Evolutionary conservation across 2,113 vertebrate genomes (phyloP), one percentile per base, ranked within the genome.

Genomic region (Poeciliopsis retropinna): DNA sequence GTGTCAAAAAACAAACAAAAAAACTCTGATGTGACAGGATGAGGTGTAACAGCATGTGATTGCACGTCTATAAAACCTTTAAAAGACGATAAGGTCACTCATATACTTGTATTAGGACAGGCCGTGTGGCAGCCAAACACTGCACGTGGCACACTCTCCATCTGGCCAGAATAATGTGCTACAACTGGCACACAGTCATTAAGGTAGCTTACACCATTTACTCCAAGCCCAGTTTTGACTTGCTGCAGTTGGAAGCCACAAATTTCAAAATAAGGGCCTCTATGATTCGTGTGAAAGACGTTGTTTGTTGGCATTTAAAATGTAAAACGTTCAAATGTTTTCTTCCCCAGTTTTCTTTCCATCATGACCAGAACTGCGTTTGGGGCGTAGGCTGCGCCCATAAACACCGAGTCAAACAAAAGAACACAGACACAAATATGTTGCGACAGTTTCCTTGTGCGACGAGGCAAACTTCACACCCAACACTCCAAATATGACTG

Each of bases 61-160:
- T 3, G 37, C 41, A 47, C 15, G 4, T 47, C 44, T 47, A 15
- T 17, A 47, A 37, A 47, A 5, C 44, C 44, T 17, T 17, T 17
- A 17, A 47, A 15, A 47, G 44, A 19, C 17, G 17, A 47, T 17
- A 32, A 12, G 63, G 75, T 63, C 60, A 28, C 70, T 75, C 65
- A 80, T 54, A 14, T 85, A 69, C 88, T 69, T 85, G 76, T 80
- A 87, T 88, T 85, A 85, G 22, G 47, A 28, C 17, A 13, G 77
- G 29, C 47, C 75, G 84, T 69, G 84, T 85, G 80, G 73, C 61
- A 70, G 17, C 22, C 41, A 63, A 29, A 67, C 31, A 2, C 60
- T 22, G 17, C 83, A 82, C 13, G 54, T 72, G 72, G 32, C 68
- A 82, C 32, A 72, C 31, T 72, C 73, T 60, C 69, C 73, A 63